Evolutionary conservation across 2,113 vertebrate genomes (phyloP).

Genomic region (Rhombomys opimus): DNA sequence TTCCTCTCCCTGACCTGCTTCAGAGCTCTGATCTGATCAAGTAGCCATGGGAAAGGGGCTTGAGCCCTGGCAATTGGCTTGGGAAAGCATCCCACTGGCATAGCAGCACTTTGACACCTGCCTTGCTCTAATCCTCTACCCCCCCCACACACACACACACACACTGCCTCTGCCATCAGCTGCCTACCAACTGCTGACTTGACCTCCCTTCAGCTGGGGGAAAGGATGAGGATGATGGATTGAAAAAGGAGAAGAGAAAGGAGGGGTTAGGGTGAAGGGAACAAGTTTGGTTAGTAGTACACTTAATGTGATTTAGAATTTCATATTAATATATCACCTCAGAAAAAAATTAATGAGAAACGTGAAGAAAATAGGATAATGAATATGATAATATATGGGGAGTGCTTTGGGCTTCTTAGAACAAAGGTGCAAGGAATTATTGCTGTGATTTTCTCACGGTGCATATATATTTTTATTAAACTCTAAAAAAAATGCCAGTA

Average conservation of each 20-base stretch:
- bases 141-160: no score
- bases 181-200: constrained; percentile 37
- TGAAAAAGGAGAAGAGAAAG: constrained; percentile 69
- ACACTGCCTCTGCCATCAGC: neutral
- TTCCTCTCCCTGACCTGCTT: constrained; percentile 36
- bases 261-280: constrained; percentile 71
- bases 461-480: constrained; percentile 85
- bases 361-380: constrained; percentile 85
- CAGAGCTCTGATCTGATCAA: neutral
- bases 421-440: constrained; percentile 83
- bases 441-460: constrained; percentile 81
- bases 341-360: constrained; percentile 84
- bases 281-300: constrained; percentile 72
- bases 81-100: neutral
- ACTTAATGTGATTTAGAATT: constrained; percentile 82
- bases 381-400: constrained; percentile 84
- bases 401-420: constrained; percentile 83
- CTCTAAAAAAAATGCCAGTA: constrained; percentile 76
- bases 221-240: constrained; percentile 68
- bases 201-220: constrained; percentile 21
- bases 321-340: constrained; percentile 83
- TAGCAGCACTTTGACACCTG: neutral
- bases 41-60: neutral
- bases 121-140: neutral
- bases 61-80: neutral